Evolutionary conservation across 2,888 invertebrate genomes (phyloP), one percentile per base, ranked within the genome.

Genomic region (Meloe dianella): DNA sequence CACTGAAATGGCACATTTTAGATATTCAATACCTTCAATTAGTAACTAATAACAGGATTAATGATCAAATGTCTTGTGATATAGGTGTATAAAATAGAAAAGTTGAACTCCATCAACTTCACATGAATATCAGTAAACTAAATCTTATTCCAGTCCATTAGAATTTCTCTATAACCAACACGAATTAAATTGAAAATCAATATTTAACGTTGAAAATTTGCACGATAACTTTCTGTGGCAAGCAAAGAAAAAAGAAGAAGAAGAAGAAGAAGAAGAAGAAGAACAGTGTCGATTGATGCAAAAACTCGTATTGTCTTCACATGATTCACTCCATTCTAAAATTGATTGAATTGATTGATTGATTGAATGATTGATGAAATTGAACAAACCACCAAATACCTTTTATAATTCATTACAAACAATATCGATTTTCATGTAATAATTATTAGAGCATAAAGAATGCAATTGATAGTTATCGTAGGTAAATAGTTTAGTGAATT

Each of bases 131-230:
- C 24, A 14, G 3, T 10, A 24, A 24, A 22, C 24, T 24, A 54
- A 54, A 54, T 54, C 54, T 12, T 14, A 54, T 51, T 51, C 51
- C 22, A 22, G 22, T 51, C 51, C 51, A 51, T 51, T 51, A 51
- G n/a, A n/a, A n/a, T n/a, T n/a, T n/a, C n/a, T n/a, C 6, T 41
- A 0, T 1, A 41, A 17, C 17, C 41, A n/a, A 10, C 17, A 41
- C 17, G 17, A 24, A 54, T 24, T 24, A 6, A 7, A 22, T 12
- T 5, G 41, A 54, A 24, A 54, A 22, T 54, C 24, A 24, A 54
- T 24, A 3, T 54, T 54, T 10, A 47, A 8, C 3, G 20, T 20
- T 47, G 5, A 47, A n/a, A 47, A 20, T 20, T 47, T 54, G n/a
- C 20, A 20, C 9, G 14, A 54, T 54, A 54, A 24, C 3, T 54